These are phyloP conservation scores for Orycteropus afer DNA, from an alignment of 2,113 vertebrate species.

Conservation along the genomic window DNA sequence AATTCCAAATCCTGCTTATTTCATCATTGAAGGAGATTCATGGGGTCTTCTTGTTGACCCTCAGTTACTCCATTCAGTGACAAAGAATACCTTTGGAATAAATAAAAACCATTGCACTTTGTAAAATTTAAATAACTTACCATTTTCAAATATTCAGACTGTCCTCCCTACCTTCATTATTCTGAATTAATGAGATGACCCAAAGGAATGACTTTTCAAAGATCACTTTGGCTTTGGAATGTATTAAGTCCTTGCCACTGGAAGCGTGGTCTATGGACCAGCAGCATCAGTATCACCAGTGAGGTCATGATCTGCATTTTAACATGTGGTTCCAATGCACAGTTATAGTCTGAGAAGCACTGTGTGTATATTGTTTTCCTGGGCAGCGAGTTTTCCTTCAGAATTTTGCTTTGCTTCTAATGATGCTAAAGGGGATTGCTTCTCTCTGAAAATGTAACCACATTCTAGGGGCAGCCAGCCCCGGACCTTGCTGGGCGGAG, in stretches of 20 bases:
- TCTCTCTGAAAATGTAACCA: neutral
- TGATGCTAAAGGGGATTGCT: neutral
- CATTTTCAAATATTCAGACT: neutral
- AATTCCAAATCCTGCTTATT: neutral
- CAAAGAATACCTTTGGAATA: neutral
- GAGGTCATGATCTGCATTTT: too few relatives aligned
- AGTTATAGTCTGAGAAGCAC: neutral
- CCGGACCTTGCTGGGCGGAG: too few relatives aligned
- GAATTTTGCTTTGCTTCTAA: neutral
- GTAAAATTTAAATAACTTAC: neutral
- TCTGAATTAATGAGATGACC: neutral
- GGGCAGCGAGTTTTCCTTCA: neutral
- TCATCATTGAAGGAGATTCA: neutral
- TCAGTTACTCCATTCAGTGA: neutral
- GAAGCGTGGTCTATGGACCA: too few relatives aligned
- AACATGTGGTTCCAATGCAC: neutral
- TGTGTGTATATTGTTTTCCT: neutral
- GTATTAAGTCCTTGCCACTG: neutral
- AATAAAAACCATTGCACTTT: neutral
- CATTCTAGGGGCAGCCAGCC: neutral
- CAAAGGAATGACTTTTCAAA: neutral
- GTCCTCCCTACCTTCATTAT: neutral
- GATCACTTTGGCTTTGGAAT: neutral
- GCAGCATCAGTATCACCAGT: too few relatives aligned
- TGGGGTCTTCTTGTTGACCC: neutral